Evolutionary conservation across 2,113 vertebrate genomes (phyloP).

Genomic region (Rhagologus leucostigma): DNA sequence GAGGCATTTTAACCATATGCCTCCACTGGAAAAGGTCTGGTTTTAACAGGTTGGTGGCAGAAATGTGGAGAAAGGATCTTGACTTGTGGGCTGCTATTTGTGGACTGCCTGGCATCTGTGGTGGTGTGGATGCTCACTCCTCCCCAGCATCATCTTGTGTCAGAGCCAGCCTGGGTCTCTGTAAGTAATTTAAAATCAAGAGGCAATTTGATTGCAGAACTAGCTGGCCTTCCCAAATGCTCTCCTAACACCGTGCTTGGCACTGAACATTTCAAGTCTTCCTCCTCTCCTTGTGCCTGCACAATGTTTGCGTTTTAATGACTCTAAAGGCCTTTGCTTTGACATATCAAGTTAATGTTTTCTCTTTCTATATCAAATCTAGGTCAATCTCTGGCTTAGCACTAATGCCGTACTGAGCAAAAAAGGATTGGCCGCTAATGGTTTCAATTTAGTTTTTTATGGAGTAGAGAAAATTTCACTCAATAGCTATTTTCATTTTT

Average conservation of each 20-base stretch:
- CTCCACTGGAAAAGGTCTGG: not conserved
- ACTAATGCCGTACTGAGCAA: constrained; percentile 30
- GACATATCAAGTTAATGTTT: constrained; percentile 47
- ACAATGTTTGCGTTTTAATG: constrained; percentile 41
- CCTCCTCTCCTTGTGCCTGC: constrained; percentile 24
- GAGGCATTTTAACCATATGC: not conserved
- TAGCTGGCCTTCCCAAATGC: not conserved
- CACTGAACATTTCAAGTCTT: not conserved
- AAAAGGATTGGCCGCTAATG: constrained; percentile 56
- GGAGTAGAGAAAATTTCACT: constrained; percentile 38
- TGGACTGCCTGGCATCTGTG: fast-evolving
- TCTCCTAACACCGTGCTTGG: not conserved
- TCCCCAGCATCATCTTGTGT: not conserved
- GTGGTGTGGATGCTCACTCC: not conserved
- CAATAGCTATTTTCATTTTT: constrained; percentile 51
- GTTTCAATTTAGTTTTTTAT: constrained; percentile 59
- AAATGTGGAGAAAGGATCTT: not conserved
- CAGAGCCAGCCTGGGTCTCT: not conserved
- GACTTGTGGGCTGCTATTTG: not conserved
- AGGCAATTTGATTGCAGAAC: not conserved
- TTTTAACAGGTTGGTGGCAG: not conserved
- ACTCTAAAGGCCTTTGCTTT: constrained; percentile 38
- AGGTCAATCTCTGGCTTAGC: constrained; percentile 59
- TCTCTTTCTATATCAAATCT: constrained; percentile 47
- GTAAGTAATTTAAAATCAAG: not conserved